Evolutionary conservation across 1,140 invertebrate species (phyloP), one percentile per base, ranked within the genome.

Genomic region (Bombus confusus): DNA sequence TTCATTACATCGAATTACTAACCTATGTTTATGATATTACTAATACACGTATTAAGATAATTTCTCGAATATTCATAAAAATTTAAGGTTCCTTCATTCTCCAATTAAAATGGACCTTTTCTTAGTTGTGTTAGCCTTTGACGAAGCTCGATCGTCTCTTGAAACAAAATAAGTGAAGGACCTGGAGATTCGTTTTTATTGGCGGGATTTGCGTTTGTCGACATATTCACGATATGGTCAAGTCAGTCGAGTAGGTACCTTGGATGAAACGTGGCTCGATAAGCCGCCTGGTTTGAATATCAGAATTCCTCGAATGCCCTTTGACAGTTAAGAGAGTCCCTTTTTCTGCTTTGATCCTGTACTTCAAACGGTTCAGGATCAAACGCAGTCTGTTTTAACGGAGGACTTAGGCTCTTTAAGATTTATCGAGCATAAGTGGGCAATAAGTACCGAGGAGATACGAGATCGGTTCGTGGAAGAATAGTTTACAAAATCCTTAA

Each of bases 181-280:
- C 9, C 2, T 10, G 34, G 15, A n/a, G 13, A 34, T 39, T 13
- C 9, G 31, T 77, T 39, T 28, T 52, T 68, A 34, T 18, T 15
- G 5, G 13, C 15, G 34, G 34, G 57, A 83, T 68, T 87, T 80
- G 86, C 64, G 69, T 86, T 86, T 64, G 59, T 37, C 22, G 52
- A 52, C 22, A n/a, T 72, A 88, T 69, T 77, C 57, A 73, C 59
- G 74, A 80, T 79, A 86, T 59, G 84, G 71, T 72, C 64, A 74
- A 62, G 31, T 78, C 73, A 79, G 75, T 64, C 28, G 43, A 57
- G 75, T 22, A 52, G 18, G 47, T 85, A 88, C 81, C 68, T 68
- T 31, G 77, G 47, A 59, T 88, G 69, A 87, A 79, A 86, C 87
- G 68, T 78, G 68, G 62, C 87, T 87, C 81, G 71, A 87, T 68